Evolutionary conservation across 2,797 vertebrate species (phyloP).

Genomic region (Acanthurus leucopareius): DNA sequence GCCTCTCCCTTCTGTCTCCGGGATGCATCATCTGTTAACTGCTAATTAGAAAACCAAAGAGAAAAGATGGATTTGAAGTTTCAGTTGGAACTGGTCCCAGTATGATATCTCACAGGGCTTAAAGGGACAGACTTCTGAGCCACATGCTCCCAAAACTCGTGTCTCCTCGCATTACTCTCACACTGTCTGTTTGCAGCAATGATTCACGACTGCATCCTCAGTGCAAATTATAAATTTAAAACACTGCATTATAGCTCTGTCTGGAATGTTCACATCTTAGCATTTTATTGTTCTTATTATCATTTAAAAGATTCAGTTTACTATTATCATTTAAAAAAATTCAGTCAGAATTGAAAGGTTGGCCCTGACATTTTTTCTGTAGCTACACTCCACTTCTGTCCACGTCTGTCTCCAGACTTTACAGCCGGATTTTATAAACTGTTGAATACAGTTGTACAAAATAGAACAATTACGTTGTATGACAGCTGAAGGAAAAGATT

Average conservation of each 20-base stretch:
- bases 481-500: not conserved
- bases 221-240: constrained; percentile 36
- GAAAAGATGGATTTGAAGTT: constrained; percentile 79
- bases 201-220: constrained; percentile 12
- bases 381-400: not conserved
- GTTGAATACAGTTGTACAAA: constrained; percentile 1
- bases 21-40: constrained; percentile 70
- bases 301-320: not conserved
- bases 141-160: constrained; percentile 58
- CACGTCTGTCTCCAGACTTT: constrained; percentile 6
- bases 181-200: constrained; percentile 45
- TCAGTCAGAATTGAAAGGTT: constrained; percentile 1
- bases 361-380: not conserved
- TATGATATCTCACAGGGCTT: constrained; percentile 65
- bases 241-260: not conserved
- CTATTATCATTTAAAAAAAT: not conserved
- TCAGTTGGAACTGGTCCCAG: constrained; percentile 74
- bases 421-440: constrained; percentile 8
- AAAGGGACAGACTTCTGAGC: constrained; percentile 71
- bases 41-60: constrained; percentile 80
- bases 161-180: constrained; percentile 59
- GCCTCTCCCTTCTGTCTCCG: constrained; percentile 68
- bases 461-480: constrained; percentile 14
- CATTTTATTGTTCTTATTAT: constrained; percentile 7
- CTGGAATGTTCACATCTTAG: not conserved